Base-by-base conservation (phyloP, 2,888 invertebrate species). In the Hypomecis punctinalis region DNA sequence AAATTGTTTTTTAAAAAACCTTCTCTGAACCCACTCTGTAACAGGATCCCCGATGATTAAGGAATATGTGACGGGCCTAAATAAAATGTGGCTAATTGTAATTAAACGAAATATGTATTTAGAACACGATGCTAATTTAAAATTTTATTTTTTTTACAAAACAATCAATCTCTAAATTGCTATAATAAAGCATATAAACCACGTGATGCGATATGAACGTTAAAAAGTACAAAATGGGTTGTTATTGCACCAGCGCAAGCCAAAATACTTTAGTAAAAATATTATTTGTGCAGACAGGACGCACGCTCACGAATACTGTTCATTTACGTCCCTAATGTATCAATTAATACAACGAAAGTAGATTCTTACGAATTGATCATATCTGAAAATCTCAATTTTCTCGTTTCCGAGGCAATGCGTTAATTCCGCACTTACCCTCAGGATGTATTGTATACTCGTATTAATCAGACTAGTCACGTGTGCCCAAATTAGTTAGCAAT, bases 41-140 rank as follows among this genome's bases (percentile, higher is more conserved):
- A n/a, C n/a, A n/a, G n/a, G n/a, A n/a, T n/a, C n/a, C n/a, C n/a
- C n/a, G n/a, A n/a, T n/a, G n/a, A n/a, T n/a, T n/a, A 23, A 23
- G 23, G 23, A 23, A 23, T n/a, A 23, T 23, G n/a, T 23, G 3
- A 23, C 3, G 3, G 23, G 23, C 23, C 23, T 23, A 23, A 23
- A 23, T 23, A 23, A 23, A 23, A 23, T 1, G 23, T 23, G 0
- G 9, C 39, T 9, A 37, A 11, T 9, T 43, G 35, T 59, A 54
- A 53, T 53, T 5, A 57, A 68, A 54, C 53, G 13, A 47, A 52
- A 51, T 0, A 55, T 47, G 33, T 59, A 59, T 84, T 79, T 76
- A 82, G 84, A 87, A 86, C 81, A 84, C 84, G 83, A 82, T 83
- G 81, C 84, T 84, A 85, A 81, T 78, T 82, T 80, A 69, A 76